Evolutionary conservation across 35 echinoderm and acorn worm species (phyloP).

Genomic region (Chiridota heheva): DNA sequence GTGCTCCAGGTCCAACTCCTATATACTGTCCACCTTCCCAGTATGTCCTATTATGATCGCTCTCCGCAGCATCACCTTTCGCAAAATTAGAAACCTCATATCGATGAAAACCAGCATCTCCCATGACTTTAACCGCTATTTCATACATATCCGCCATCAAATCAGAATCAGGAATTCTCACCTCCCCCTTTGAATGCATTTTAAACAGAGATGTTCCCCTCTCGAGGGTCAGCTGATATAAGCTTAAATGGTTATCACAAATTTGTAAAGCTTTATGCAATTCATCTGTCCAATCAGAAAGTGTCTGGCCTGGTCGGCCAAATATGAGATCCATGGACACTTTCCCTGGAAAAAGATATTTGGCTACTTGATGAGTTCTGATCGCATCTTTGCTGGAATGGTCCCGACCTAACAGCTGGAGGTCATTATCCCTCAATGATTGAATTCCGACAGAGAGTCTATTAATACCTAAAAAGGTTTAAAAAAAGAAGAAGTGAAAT

Average conservation of each 20-base stretch:
- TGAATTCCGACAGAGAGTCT: constrained; percentile 89
- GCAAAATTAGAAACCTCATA: constrained; percentile 98
- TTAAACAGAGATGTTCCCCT: constrained; percentile 74
- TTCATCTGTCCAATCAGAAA: constrained; percentile 64
- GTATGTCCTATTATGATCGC: constrained; percentile 73
- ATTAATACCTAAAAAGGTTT: constrained; percentile 65
- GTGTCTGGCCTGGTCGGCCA: constrained; percentile 73
- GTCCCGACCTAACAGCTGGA: constrained; percentile 67
- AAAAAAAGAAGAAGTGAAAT: background rate
- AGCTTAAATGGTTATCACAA: constrained; percentile 81
- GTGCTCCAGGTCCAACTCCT: constrained; percentile 87
- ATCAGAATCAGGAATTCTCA: constrained; percentile 56
- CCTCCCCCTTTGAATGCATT: constrained; percentile 44
- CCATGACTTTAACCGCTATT: constrained; percentile 59
- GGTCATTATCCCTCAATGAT: constrained; percentile 55
- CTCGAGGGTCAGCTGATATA: constrained; percentile 94
- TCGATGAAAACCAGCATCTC: constrained; percentile 56
- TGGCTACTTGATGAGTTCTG: constrained; percentile 46
- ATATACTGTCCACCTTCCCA: constrained; percentile 91
- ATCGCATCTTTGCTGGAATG: constrained; percentile 64
- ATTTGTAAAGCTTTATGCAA: constrained; percentile 41
- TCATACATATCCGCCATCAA: constrained; percentile 83
- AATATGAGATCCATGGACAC: constrained; percentile 86
- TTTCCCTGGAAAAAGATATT: constrained; percentile 67
- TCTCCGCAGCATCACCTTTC: constrained; percentile 23